Evolutionary conservation across 2,888 invertebrate species (phyloP).

Genomic region (Orthonychiurus folsomi): DNA sequence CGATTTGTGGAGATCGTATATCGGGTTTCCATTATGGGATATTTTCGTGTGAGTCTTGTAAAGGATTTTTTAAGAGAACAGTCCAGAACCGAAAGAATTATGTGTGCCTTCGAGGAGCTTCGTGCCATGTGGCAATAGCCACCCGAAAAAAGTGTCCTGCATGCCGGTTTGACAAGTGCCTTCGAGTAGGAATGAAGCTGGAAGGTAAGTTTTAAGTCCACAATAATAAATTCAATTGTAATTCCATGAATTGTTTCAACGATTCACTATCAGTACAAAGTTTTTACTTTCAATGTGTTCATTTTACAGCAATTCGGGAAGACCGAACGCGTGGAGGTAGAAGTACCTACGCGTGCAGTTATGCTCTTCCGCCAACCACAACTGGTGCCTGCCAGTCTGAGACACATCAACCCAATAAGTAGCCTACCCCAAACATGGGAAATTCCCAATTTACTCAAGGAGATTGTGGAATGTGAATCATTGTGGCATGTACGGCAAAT

Average conservation of each 20-base stretch:
- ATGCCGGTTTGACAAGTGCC: constrained; percentile 90
- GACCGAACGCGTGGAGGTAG: constrained; percentile 91
- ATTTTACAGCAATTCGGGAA: constrained; percentile 72
- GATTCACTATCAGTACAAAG: background rate
- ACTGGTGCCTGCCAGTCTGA: constrained; percentile 35
- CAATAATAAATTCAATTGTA: background rate
- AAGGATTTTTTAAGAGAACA: constrained; percentile 95
- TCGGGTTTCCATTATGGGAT: constrained; percentile 97
- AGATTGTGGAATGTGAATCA: constrained; percentile 93
- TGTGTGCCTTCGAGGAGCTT: constrained; percentile 80
- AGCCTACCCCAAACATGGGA: constrained; percentile 40
- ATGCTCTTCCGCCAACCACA: constrained; percentile 62
- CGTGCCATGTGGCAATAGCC: constrained; percentile 83
- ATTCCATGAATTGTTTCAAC: background rate
- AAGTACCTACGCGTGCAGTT: constrained; percentile 91
- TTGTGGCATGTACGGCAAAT: constrained; percentile 93
- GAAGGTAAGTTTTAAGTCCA: constrained; percentile 57
- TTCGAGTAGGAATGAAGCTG: constrained; percentile 91
- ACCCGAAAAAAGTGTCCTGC: constrained; percentile 95
- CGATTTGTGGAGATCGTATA: constrained; percentile 90
- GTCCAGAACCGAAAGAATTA: constrained; percentile 98
- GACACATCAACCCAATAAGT: constrained; percentile 27
- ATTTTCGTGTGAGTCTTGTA: constrained; percentile 95
- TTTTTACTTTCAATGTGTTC: constrained; percentile 3
- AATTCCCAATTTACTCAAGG: constrained; percentile 44